Evolutionary conservation across 92 coral and sea anemone genomes (phyloP), one percentile per base, ranked within the genome.

Genomic region (Metridium senile): DNA sequence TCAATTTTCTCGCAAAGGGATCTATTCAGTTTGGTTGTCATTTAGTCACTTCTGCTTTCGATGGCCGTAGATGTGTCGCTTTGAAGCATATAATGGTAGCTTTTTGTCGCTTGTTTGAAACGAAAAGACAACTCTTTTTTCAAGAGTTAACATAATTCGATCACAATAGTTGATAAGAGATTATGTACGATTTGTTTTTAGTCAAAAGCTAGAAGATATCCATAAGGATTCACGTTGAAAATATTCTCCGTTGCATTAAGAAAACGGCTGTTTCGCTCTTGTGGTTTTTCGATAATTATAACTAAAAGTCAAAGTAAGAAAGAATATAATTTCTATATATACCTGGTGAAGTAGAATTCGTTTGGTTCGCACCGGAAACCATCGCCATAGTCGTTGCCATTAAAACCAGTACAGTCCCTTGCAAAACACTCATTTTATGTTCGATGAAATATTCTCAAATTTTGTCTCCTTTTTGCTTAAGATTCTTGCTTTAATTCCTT

Each of bases 401-500:
- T 29, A 73, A 73, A n/a, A 58, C 67, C 33, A 73, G 58, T 51
- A 34, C 1, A 11, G 22, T 34, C 57, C 9, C 61, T 58, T 30
- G 66, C 53, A 78, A 64, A 78, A 78, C 34, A 78, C 68, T 70
- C 81, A 64, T 76, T 33, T 76, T 65, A 8, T 23, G 58, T 18
- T 47, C 62, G 26, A 58, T 47, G 31, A 57, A 28, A 33, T 19
- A 28, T 54, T 26, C 28, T 31, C 46, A 31, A n/a, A 33, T 4
- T n/a, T 13, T 39, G 49, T 58, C 33, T 20, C 4, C 22, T 34
- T n/a, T 32, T 52, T 9, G 28, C 13, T 35, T 26, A 33, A n/a
- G 17, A 10, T 33, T 73, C 2, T 27, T 21, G 54, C 27, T 43
- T n/a, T 4, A 11, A 53, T 33, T 22, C n/a, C 21, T 19, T 23